Percentiles rank a stretch among this genome's conserved stretches.
These are phyloP conservation scores for Tribolium madens DNA, from an alignment of 1,140 invertebrate genomes.

Conservation along the genomic window DNA sequence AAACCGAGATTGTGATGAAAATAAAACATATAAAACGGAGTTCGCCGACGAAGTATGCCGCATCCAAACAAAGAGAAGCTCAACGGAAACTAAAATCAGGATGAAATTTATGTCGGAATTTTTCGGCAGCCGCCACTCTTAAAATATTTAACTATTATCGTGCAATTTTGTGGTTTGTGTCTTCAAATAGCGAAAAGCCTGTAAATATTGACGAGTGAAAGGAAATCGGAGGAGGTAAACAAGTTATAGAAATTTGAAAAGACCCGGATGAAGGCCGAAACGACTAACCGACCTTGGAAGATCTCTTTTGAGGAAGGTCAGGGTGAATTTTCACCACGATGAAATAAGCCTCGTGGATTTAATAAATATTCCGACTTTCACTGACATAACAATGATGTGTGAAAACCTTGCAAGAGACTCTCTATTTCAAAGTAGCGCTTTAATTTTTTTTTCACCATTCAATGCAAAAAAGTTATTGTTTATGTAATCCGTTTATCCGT, in stretches of 20 bases:
- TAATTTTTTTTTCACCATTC: not conserved
- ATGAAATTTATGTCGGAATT: not conserved
- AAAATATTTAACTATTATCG: not conserved
- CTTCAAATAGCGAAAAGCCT: not conserved
- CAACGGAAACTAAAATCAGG: too few relatives aligned
- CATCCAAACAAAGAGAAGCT: not conserved
- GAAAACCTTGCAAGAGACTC: not conserved
- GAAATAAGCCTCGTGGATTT: not conserved
- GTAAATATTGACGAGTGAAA: not conserved
- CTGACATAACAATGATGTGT: not conserved
- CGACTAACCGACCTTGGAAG: not conserved
- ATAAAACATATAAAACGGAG: not conserved
- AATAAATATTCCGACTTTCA: not conserved
- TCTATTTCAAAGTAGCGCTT: not conserved
- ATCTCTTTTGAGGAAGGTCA: not conserved
- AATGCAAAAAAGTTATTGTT: slow-evolving; percentile 27
- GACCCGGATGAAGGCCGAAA: slow-evolving; percentile 1
- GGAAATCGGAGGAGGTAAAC: not conserved
- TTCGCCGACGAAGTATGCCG: not conserved
- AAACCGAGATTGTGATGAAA: not conserved
- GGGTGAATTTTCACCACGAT: slow-evolving; percentile 4
- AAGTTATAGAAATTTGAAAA: not conserved
- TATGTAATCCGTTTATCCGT: slow-evolving; percentile 24
- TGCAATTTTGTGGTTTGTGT: not conserved
- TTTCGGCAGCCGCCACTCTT: not conserved